Base-by-base conservation (phyloP, 2,888 invertebrate species). In the Lycophotia porphyrea region DNA sequence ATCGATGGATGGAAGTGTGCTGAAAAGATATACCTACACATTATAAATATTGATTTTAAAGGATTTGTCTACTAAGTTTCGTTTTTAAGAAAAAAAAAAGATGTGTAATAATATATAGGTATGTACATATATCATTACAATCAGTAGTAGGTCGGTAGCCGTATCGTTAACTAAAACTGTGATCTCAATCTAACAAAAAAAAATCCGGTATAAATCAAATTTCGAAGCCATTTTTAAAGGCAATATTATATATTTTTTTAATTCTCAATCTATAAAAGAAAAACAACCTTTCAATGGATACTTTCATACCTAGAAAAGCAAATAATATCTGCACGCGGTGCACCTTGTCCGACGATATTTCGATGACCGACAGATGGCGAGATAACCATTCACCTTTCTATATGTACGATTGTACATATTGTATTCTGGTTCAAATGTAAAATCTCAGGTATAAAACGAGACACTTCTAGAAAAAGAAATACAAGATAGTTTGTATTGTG, bases 331-430 rank as follows among this genome's bases (percentile, higher is more conserved):
- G 67, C 71, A 65, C 2, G 27, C 18, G n/a, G 24, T 71, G 76
- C 81, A 65, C 58, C 64, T 68, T 80, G 63, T 34, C 36, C 31
- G 52, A 71, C 68, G 71, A 80, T 60, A 21, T 71, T 80, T 31
- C 52, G 60, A 68, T 44, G 68, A 27, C 64, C 76, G 60, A 34
- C 81, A 68, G 80, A 80, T 71, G 71, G 71, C 21, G 31, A 63
- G 52, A 69, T 75, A 44, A 71, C 31, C 8, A 68, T 71, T 58
- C 42, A 68, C 52, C 31, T 21, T 63, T 67, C 27, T 63, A 5
- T 18, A 47, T 24, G 27, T 27, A 27, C 4, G 15, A 52, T 7
- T 36, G 27, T n/a, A 68, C 21, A 60, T 61, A 68, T 36, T 58
- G 27, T 55, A 42, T 64, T 52, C 31, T 34, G 39, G 61, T 18